Conservation (phyloP, 2,797 vertebrate species). For the Neoniphon sammara region DNA sequence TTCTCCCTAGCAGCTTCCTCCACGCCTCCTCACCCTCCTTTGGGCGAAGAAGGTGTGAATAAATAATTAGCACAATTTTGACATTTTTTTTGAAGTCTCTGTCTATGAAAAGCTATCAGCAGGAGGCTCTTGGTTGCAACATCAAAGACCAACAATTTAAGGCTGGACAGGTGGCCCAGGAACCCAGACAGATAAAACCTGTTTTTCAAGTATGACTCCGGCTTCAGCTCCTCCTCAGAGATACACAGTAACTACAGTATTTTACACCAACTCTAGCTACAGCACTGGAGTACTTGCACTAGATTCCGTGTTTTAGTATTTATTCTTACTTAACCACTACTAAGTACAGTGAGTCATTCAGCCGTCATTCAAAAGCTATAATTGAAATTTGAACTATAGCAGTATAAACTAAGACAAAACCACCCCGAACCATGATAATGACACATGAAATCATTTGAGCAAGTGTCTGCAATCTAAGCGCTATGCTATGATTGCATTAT, state of each 20-base stretch:
- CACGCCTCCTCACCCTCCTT: too few species aligned
- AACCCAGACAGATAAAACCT: neutral
- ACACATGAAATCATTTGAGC: neutral
- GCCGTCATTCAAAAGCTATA: too few species aligned
- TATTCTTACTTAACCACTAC: neutral
- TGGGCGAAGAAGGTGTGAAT: too few species aligned
- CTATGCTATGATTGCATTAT: too few species aligned
- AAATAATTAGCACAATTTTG: too few species aligned
- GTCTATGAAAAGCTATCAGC: slow-evolving; percentile 17
- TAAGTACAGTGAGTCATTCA: too few species aligned
- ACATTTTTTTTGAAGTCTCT: slow-evolving; percentile 12
- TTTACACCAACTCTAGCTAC: slow-evolving; percentile 16
- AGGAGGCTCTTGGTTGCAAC: slow-evolving; percentile 5
- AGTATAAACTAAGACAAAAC: neutral
- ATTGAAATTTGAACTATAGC: neutral
- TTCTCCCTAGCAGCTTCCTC: slow-evolving; percentile 13
- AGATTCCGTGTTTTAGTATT: neutral
- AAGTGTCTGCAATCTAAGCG: too few species aligned
- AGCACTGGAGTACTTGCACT: neutral
- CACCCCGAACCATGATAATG: neutral
- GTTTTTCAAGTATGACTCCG: neutral
- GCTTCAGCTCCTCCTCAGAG: neutral
- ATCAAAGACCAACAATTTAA: slow-evolving; percentile 23
- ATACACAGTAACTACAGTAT: neutral
- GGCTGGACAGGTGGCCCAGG: slow-evolving; percentile 3